phyloP scores from a whole-genome alignment of 2,888 invertebrate genomes.

The Graphium colonna region DNA sequence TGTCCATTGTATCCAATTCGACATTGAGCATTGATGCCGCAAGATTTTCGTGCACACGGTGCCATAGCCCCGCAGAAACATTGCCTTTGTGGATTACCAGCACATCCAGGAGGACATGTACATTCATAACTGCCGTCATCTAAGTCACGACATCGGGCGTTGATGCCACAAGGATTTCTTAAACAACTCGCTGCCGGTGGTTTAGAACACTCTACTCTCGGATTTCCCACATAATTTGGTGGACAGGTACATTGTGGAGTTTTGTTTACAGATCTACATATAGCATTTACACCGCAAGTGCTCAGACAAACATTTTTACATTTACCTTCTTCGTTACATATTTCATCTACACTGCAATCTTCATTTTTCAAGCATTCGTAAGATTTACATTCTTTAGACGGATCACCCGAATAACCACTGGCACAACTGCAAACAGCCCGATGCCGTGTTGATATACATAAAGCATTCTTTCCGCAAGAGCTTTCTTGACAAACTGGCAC shows the following conservation, averaged over 20 bases:
- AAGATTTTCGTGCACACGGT: constrained; percentile 88
- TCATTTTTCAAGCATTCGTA: constrained; percentile 88
- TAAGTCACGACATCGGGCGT: constrained; percentile 89
- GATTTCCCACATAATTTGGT: constrained; percentile 88
- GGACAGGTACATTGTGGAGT: constrained; percentile 92
- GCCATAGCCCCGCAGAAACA: constrained; percentile 88
- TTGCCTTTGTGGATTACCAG: constrained; percentile 89
- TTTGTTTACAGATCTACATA: constrained; percentile 89
- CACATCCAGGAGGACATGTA: constrained; percentile 88
- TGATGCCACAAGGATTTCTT: constrained; percentile 91
- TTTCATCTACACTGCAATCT: constrained; percentile 89
- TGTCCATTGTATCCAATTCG: constrained; percentile 84
- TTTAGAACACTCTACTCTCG: constrained; percentile 86
- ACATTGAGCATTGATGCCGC: constrained; percentile 91
- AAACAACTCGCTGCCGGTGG: constrained; percentile 86
- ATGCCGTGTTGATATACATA: constrained; percentile 89
- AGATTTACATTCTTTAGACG: constrained; percentile 85
- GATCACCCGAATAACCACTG: constrained; percentile 91
- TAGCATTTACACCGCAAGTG: constrained; percentile 91
- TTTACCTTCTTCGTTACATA: constrained; percentile 83
- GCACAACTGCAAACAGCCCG: constrained; percentile 92
- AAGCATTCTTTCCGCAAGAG: constrained; percentile 89
- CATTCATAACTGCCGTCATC: constrained; percentile 89
- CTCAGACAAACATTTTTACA: constrained; percentile 92
- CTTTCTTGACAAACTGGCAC: constrained; percentile 84